Base-by-base conservation (phyloP, 2,113 vertebrate species). In the Anser cygnoides region DNA sequence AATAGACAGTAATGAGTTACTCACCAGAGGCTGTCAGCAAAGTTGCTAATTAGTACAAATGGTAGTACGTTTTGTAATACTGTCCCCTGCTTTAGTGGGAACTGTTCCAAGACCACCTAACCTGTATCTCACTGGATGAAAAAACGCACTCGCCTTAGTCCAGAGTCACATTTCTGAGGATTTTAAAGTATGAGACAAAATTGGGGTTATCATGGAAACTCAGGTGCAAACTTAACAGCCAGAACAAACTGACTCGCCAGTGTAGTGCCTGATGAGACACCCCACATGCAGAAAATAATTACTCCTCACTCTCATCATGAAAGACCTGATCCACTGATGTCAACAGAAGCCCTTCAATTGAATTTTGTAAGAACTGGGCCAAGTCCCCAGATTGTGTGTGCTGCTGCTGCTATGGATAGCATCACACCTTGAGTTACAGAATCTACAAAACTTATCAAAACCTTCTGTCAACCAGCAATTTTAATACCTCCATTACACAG, bases 41-140 rank as follows among this genome's bases (percentile, higher is more conserved):
- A 97, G 96, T 96, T 93, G 81, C 92, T 96, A 96, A 97, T 97
- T 97, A 96, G 93, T 96, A 96, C 89, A 96, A 96, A 95, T 93
- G 92, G 77, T 71, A 91, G 96, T 87, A 72, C 91, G 89, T 94
- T 94, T 93, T 93, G 81, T 84, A 95, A 93, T 37, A 50, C 87
- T 91, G 92, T 95, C 87, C 95, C 93, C 74, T 91, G 95, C 95
- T 95, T 96, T 91, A 70, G 77, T 85, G 81, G 87, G 92, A 96
- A 96, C 63, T 25, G 93, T 92, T 96, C 95, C 94, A 95, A 96
- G 91, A 92, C 95, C 91, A 96, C 91, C 89, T 94, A 96, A 96
- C 62, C 92, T 77, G 68, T 84, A 81, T 66, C 93, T 87, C 89
- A 74, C 50, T 0, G 6, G 90, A 89, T 79, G n/a, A 54, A 76